Evolutionary conservation across 2,797 vertebrate species (phyloP).

Genomic region (Sebastes iracundus): DNA sequence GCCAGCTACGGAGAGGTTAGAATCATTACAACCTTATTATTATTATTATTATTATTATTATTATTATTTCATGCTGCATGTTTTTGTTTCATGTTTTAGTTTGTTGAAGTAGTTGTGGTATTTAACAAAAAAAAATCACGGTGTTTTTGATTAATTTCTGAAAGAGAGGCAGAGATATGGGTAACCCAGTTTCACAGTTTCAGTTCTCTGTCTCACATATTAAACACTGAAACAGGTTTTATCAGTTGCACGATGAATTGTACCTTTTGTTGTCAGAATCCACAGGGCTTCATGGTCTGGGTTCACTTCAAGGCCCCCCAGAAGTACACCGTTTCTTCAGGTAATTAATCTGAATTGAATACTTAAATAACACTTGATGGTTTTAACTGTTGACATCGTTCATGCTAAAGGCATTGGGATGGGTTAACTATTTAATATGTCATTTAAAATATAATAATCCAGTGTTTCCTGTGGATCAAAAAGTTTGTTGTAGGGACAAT

Average conservation of each 20-base stretch:
- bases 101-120: not conserved
- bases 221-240: not conserved
- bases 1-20: constrained; percentile 91
- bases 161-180: not conserved
- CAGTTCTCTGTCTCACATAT: not conserved
- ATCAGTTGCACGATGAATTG: not conserved
- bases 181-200: not conserved
- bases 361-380: too few relatives aligned
- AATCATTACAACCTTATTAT: not conserved
- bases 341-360: constrained; percentile 70
- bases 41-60: not conserved
- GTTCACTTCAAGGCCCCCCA: constrained; percentile 92
- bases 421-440: not conserved
- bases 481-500: not conserved
- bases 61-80: not conserved
- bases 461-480: too few relatives aligned
- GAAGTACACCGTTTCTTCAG: constrained; percentile 84
- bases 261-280: constrained; percentile 82
- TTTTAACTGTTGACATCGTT: not conserved
- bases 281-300: constrained; percentile 90
- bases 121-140: not conserved
- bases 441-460: not conserved
- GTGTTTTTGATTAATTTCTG: not conserved
- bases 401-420: not conserved
- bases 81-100: not conserved